A percentile compares a stretch with the other conserved stretches of the same genome.
Evolutionary conservation across 2,113 vertebrate species (phyloP).

Genomic region (Centropristis striata): DNA sequence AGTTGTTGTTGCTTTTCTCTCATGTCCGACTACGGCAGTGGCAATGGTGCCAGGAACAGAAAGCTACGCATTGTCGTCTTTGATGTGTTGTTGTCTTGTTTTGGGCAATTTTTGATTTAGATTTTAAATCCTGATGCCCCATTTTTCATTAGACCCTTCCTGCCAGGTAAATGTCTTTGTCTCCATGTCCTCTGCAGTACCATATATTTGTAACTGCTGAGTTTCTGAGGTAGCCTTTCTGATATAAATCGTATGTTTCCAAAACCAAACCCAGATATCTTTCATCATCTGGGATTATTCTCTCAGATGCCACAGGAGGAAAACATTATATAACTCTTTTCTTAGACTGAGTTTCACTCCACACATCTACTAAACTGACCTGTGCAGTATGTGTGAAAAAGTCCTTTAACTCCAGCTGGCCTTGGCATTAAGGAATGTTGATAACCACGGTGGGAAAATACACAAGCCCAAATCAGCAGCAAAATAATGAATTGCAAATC

Average conservation of each 20-base stretch:
- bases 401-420: neutral
- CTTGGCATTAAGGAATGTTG: neutral
- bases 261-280: neutral
- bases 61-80: too few relatives aligned
- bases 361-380: neutral
- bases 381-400: neutral
- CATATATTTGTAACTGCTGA: neutral
- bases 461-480: slow-evolving; percentile 6
- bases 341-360: too few relatives aligned
- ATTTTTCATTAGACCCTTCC: neutral
- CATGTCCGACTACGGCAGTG: too few relatives aligned
- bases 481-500: slow-evolving; percentile 37
- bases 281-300: neutral
- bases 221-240: neutral
- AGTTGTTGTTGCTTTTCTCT: too few relatives aligned
- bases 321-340: neutral
- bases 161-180: neutral
- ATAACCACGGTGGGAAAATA: neutral
- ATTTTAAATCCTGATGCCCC: too few relatives aligned
- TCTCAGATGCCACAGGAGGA: neutral
- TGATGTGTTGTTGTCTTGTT: too few relatives aligned
- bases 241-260: neutral
- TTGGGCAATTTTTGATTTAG: too few relatives aligned
- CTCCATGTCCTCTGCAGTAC: neutral
- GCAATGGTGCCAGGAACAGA: too few relatives aligned